Conservation (phyloP, 1,140 invertebrate species). For the Zaprionus tsacasi region DNA sequence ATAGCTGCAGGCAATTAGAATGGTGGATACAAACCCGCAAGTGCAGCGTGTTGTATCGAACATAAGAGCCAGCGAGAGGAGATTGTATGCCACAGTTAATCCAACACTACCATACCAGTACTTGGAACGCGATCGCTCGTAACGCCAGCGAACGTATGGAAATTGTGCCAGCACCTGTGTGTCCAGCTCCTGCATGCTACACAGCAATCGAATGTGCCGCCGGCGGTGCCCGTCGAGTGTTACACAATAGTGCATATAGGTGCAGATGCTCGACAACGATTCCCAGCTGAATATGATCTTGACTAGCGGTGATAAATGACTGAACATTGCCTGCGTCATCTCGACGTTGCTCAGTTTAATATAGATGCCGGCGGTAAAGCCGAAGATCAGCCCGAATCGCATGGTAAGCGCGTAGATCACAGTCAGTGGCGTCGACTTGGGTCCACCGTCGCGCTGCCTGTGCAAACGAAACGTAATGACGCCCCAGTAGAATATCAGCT, state of each 20-base stretch:
- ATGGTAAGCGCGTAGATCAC: slow-evolving; percentile 36
- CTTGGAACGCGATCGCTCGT: slow-evolving; percentile 55
- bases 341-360: slow-evolving; percentile 42
- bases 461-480: slow-evolving; percentile 51
- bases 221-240: slow-evolving; percentile 42
- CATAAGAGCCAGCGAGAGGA: slow-evolving; percentile 48
- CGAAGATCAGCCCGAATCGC: slow-evolving; percentile 32
- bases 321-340: slow-evolving; percentile 59
- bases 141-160: slow-evolving; percentile 62
- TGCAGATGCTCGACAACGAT: slow-evolving; percentile 50
- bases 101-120: slow-evolving; percentile 53
- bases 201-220: slow-evolving; percentile 40
- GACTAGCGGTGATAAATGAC: slow-evolving; percentile 52
- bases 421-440: slow-evolving; percentile 16
- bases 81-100: slow-evolving; percentile 42
- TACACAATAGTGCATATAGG: slow-evolving; percentile 51
- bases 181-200: slow-evolving; percentile 59
- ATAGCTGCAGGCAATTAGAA: slow-evolving; percentile 59
- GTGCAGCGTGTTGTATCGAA: slow-evolving; percentile 55
- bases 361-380: slow-evolving; percentile 43
- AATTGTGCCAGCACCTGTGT: slow-evolving; percentile 41
- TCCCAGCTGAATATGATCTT: slow-evolving; percentile 65
- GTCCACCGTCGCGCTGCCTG: slow-evolving; percentile 23
- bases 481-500: slow-evolving; percentile 53
- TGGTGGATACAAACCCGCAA: slow-evolving; percentile 58